A percentile compares a stretch with the other conserved stretches of the same genome.
Evolutionary conservation across 2,113 vertebrate genomes (phyloP).

Genomic region (Takifugu flavidus): DNA sequence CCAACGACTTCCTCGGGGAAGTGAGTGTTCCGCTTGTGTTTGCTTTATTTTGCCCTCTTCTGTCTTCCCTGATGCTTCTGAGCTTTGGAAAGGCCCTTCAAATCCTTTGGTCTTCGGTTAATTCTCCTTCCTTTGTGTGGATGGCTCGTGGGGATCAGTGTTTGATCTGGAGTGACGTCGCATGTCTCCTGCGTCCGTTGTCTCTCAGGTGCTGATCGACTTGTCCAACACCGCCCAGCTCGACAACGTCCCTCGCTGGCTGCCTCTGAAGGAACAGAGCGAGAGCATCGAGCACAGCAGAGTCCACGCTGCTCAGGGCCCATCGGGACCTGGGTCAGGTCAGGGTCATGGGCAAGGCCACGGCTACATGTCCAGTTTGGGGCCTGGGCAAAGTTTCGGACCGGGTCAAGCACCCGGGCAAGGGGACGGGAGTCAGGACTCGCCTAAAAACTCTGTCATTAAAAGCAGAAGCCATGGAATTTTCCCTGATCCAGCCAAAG

Average conservation of each 20-base stretch:
- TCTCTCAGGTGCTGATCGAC: slow-evolving; percentile 90
- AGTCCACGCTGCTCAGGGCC: slow-evolving; percentile 79
- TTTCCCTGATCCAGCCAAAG: slow-evolving; percentile 96
- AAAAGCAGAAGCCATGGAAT: slow-evolving; percentile 98
- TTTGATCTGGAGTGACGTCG: background rate
- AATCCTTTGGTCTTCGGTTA: no score
- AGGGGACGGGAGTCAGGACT: slow-evolving; percentile 80
- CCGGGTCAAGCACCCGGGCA: slow-evolving; percentile 40
- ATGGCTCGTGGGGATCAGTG: background rate
- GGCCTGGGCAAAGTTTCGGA: slow-evolving; percentile 42
- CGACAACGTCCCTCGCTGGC: slow-evolving; percentile 94
- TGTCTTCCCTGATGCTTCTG: background rate
- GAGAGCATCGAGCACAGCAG: slow-evolving; percentile 90
- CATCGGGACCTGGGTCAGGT: slow-evolving; percentile 64
- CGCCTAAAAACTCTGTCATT: slow-evolving; percentile 94
- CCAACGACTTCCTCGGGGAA: slow-evolving; percentile 98
- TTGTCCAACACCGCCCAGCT: slow-evolving; percentile 87
- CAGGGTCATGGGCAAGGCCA: slow-evolving; percentile 41
- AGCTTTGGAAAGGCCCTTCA: no score
- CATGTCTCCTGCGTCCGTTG: background rate
- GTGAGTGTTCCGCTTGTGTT: slow-evolving; percentile 76
- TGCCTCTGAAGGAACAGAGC: slow-evolving; percentile 90
- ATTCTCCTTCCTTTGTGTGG: no score
- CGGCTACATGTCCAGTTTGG: slow-evolving; percentile 42
- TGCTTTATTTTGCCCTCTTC: background rate